Base-by-base conservation (phyloP, 53 echinoderm and acorn worm species). In the Henricia sp. region DNA sequence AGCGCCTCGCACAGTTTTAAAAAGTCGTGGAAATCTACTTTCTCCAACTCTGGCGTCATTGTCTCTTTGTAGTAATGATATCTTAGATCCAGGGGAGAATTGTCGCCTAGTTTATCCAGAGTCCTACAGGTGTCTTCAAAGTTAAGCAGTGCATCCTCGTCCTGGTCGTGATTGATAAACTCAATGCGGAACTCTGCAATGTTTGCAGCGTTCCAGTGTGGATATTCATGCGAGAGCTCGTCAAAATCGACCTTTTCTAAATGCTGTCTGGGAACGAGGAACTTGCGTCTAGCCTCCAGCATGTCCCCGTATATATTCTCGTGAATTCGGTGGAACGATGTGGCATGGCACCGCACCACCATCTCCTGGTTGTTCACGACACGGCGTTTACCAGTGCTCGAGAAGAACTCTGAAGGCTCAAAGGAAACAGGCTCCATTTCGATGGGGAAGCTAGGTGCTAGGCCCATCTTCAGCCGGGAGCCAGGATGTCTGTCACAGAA, bases 401-500 rank as follows among this genome's bases (percentile, higher is more conserved):
- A 90, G 87, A 95, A 97, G 90, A 92, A 75, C 76, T 97, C 97
- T 58, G 90, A 77, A 68, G 92, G 92, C 82, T 97, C 97, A 89
- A 95, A 97, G 82, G 85, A 90, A 39, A 97, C 92, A 38, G 97
- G 97, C 85, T 92, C 92, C 92, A 92, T 92, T 85, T 92, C 89
- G 53, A 97, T 94, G 85, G 97, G 97, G 89, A 95, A 97, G 90
- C 94, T 97, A 73, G 94, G 94, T 90, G 94, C 94, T 89, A 97
- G 87, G 88, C 97, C 97, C 97, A 97, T 97, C 82, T 94, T 93
- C 84, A 86, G 86, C 86, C 86, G 76, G 74, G 86, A 86, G 86
- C 86, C 54, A 28, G 44, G 68, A 38, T 74, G 74, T 68, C 86
- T 76, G 80, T 80, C 64, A 80, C 80, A 80, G 64, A 80, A 80